Evolutionary conservation across 2,888 invertebrate genomes (phyloP).

Genomic region (Hypercompe scribonia): DNA sequence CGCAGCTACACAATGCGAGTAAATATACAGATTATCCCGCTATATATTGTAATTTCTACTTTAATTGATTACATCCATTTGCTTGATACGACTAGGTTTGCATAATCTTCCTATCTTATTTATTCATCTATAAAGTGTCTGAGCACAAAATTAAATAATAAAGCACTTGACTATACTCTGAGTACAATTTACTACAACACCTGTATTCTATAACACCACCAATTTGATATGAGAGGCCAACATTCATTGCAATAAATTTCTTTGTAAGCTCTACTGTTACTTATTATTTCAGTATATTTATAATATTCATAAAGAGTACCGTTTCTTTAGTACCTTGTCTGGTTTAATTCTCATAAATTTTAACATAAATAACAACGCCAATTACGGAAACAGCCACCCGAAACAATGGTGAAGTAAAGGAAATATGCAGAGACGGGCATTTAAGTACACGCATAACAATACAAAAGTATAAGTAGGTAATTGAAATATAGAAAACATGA

Average conservation of each 20-base stretch:
- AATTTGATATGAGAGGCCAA: background rate
- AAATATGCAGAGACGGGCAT: slow-evolving; percentile 21
- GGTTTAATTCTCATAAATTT: slow-evolving; percentile 39
- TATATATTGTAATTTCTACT: background rate
- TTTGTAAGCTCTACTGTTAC: background rate
- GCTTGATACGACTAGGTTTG: background rate
- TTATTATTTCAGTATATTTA: background rate
- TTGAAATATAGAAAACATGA: slow-evolving; percentile 61
- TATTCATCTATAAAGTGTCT: background rate
- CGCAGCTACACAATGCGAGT: background rate
- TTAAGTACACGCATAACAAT: slow-evolving; percentile 53
- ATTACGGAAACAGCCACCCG: slow-evolving; percentile 53
- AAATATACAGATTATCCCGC: background rate
- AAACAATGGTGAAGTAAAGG: slow-evolving; percentile 62
- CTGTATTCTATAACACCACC: background rate
- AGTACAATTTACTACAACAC: background rate
- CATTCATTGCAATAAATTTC: background rate
- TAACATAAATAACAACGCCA: slow-evolving; percentile 46
- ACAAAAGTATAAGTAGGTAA: slow-evolving; percentile 65
- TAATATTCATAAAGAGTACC: background rate
- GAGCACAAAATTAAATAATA: background rate
- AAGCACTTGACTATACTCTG: background rate
- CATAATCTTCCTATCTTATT: background rate
- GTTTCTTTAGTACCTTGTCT: slow-evolving; percentile 1
- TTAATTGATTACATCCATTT: background rate